Conservation (phyloP, 23 tunicate genomes). For the Oikopleura dioica region DNA sequence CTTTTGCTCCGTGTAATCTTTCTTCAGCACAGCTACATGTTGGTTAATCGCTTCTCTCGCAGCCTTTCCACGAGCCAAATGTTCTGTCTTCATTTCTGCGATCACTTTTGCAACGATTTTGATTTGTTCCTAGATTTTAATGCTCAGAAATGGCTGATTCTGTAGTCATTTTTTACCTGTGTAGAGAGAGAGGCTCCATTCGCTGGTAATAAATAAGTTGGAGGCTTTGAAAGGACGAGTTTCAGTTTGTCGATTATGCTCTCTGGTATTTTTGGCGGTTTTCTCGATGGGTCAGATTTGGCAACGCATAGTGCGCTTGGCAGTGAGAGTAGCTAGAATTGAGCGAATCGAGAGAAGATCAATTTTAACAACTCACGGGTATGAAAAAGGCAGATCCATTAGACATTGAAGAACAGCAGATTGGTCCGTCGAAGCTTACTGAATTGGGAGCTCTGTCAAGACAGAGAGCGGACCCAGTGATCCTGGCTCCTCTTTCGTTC, state of each 20-base stretch:
- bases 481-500: not conserved
- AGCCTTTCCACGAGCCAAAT: not conserved
- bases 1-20: not conserved
- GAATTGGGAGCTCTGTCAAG: not conserved
- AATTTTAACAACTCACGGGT: too few relatives aligned
- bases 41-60: not conserved
- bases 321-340: not conserved
- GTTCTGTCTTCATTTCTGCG: not conserved
- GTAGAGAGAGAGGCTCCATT: not conserved
- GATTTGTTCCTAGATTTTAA: not conserved
- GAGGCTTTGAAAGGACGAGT: not conserved
- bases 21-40: not conserved
- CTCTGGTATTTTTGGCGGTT: too few relatives aligned
- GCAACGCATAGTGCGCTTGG: not conserved
- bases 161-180: not conserved
- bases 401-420: not conserved
- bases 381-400: not conserved
- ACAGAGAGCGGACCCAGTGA: not conserved
- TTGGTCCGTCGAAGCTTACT: not conserved
- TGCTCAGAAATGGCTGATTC: not conserved
- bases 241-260: not conserved
- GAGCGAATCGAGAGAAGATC: too few relatives aligned
- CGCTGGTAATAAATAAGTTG: not conserved
- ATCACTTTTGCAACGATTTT: not conserved
- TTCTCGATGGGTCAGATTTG: too few relatives aligned